Conservation (phyloP, 1,140 invertebrate genomes). For the Delia radicum region DNA sequence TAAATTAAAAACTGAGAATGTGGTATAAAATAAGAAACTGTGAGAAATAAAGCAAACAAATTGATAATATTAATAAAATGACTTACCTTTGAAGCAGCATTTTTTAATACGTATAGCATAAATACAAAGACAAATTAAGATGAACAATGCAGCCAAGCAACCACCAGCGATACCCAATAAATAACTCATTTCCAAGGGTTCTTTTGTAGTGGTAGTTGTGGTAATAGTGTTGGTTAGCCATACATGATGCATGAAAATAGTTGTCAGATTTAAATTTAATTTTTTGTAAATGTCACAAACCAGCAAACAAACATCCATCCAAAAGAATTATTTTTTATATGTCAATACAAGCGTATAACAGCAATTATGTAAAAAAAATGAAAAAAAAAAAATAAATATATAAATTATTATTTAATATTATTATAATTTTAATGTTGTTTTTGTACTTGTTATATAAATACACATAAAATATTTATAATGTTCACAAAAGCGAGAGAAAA, state of each 20-base stretch:
- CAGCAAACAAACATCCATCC: not conserved
- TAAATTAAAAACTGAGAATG: not conserved
- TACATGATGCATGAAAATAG: not conserved
- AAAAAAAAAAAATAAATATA: not conserved
- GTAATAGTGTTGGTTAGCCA: not conserved
- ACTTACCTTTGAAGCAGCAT: constrained; percentile 70
- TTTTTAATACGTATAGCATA: constrained; percentile 65
- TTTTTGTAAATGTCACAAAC: not conserved
- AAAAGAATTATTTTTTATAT: not conserved
- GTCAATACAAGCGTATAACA: too few species aligned
- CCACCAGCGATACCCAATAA: constrained; percentile 64
- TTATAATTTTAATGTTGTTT: not conserved
- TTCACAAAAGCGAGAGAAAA: not conserved
- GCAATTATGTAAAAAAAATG: not conserved
- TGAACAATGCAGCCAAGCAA: constrained; percentile 61
- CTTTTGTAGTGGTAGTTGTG: constrained; percentile 47
- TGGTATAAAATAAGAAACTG: not conserved
- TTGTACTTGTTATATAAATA: not conserved
- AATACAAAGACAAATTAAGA: constrained; percentile 62
- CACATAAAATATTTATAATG: not conserved
- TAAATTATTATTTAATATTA: not conserved
- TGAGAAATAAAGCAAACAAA: not conserved
- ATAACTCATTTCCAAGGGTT: constrained; percentile 66
- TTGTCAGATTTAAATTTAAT: not conserved
- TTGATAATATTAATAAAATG: constrained; percentile 15